These are phyloP conservation scores for Laothoe populi DNA, from an alignment of 2,888 invertebrate genomes.

Conservation along the genomic window DNA sequence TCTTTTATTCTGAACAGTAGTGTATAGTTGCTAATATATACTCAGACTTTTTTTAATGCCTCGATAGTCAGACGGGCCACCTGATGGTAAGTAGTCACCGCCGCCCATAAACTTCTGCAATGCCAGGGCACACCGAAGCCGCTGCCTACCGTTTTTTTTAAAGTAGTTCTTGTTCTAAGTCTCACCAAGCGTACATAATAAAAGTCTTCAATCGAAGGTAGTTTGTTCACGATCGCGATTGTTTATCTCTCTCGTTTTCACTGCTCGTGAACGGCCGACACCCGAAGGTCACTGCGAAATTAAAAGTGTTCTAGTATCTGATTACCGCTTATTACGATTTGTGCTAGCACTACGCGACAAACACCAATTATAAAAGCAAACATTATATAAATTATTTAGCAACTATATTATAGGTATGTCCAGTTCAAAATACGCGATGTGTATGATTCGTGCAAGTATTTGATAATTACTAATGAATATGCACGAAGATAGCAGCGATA, in stretches of 20 bases:
- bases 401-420: neutral
- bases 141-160: neutral
- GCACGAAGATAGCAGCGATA: too few relatives aligned
- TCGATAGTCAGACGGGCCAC: too few relatives aligned
- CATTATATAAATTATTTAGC: conserved; percentile 3
- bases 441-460: neutral
- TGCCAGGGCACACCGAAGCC: too few relatives aligned
- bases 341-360: conserved; percentile 29
- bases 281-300: conserved; percentile 79
- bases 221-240: conserved; percentile 73
- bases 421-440: neutral
- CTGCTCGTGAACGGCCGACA: conserved; percentile 76
- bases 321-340: conserved; percentile 75
- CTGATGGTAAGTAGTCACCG: too few relatives aligned
- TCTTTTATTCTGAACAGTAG: neutral
- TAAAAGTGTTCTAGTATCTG: conserved; percentile 82
- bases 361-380: conserved; percentile 21
- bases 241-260: conserved; percentile 81
- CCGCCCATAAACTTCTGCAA: too few relatives aligned
- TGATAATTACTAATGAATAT: neutral
- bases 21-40: too few relatives aligned
- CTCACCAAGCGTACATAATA: conserved; percentile 48
- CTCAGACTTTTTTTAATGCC: too few relatives aligned
- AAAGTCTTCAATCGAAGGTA: conserved; percentile 63
- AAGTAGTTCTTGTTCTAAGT: neutral